Evolutionary conservation across 2,888 invertebrate species (phyloP).

Genomic region (Scrobipalpa costella): DNA sequence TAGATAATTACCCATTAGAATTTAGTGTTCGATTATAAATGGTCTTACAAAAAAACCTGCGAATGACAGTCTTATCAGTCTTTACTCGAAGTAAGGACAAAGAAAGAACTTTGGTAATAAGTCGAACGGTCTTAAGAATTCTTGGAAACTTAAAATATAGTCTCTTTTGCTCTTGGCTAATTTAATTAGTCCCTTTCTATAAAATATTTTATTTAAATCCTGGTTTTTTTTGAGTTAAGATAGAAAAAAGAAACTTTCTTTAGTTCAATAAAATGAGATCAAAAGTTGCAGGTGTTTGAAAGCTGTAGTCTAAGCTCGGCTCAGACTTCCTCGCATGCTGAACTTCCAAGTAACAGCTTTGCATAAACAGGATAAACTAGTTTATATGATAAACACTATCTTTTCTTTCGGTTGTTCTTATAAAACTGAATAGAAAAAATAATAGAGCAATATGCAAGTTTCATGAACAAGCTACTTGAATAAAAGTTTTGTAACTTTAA

Average conservation of each 20-base stretch:
- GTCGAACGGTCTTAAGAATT: slow-evolving; percentile 3
- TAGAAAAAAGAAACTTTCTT: neutral
- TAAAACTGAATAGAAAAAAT: too few relatives aligned
- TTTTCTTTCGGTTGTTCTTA: neutral
- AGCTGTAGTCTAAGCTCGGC: neutral
- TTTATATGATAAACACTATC: slow-evolving; percentile 3
- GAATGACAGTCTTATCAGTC: neutral
- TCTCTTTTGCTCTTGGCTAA: slow-evolving; percentile 3
- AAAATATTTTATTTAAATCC: neutral
- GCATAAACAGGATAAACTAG: slow-evolving; percentile 3
- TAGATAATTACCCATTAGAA: too few relatives aligned
- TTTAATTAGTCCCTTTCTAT: neutral
- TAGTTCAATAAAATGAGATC: neutral
- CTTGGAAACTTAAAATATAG: neutral
- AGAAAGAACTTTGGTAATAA: neutral
- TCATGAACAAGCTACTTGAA: too few relatives aligned
- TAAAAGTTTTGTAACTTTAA: too few relatives aligned
- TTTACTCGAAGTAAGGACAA: neutral
- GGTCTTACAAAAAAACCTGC: neutral
- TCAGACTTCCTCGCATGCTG: neutral
- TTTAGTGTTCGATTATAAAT: neutral
- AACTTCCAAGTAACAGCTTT: neutral
- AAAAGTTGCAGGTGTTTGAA: neutral
- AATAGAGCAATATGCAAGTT: too few relatives aligned
- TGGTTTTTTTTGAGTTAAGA: neutral